phyloP scores from a whole-genome alignment of 1,140 invertebrate species.

The Ceratina japonica region DNA sequence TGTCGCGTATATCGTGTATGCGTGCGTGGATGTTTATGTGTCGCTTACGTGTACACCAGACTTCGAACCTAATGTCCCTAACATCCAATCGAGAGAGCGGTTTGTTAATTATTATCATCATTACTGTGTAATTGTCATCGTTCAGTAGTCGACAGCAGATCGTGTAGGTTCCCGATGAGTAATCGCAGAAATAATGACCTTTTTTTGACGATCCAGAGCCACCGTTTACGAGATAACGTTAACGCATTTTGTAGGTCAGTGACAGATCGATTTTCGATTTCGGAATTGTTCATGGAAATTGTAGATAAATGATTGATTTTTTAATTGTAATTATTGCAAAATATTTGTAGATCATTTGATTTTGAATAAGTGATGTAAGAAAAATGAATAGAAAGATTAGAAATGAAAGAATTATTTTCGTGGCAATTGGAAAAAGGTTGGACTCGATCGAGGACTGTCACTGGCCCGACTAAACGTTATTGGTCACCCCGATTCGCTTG shows the following conservation, averaged over 20 bases:
- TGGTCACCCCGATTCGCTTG: slow-evolving; percentile 11
- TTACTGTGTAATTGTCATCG: neutral
- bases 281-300: too few relatives aligned
- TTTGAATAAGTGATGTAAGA: neutral
- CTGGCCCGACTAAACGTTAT: neutral
- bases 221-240: neutral
- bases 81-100: neutral
- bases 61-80: neutral
- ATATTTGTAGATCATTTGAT: neutral
- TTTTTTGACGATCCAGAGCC: neutral
- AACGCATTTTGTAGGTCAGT: neutral
- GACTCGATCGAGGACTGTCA: slow-evolving; percentile 3
- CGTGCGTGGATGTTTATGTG: slow-evolving; percentile 15
- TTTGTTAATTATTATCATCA: neutral
- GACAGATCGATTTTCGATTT: slow-evolving; percentile 4
- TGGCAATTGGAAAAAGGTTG: neutral
- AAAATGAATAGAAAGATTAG: neutral
- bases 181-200: neutral
- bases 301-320: neutral
- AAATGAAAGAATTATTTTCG: neutral
- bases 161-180: neutral
- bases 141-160: neutral
- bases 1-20: neutral
- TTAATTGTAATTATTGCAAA: neutral
- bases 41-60: slow-evolving; percentile 26